Base-by-base conservation (phyloP, 2,888 invertebrate species). In the Polydrusus cervinus region DNA sequence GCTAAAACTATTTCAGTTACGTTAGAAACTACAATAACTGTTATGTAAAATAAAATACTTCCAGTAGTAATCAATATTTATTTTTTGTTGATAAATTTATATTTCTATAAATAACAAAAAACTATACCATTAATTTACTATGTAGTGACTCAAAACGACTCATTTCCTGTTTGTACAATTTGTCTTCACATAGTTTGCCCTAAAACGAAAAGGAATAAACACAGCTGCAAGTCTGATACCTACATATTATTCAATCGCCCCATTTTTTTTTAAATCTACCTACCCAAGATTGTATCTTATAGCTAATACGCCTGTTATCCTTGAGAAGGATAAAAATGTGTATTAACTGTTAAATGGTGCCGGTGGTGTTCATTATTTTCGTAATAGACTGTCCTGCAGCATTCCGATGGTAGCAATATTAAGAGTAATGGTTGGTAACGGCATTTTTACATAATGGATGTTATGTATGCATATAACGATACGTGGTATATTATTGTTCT, bases 301-400 rank as follows among this genome's bases (percentile, higher is more conserved):
- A n/a, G 47, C 53, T 70, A 74, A 74, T 55, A 55, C 49, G 53
- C 70, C 38, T 34, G 74, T 62, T 74, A 49, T 64, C 74, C 74
- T 74, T 74, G 74, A 74, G 43, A 64, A 65, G 53, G 43, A 65
- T 64, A 74, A 74, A 74, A 70, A 64, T 57, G 38, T 72, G 14
- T 30, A 34, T 61, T 71, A 61, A 71, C 64, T 16, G 64, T 71
- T 60, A 51, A 68, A 40, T 45, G 45, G 61, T 61, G 61, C 25
- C 49, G 38, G 61, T 61, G 61, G 40, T 61, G 38, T 69, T 61
- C 61, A 61, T 57, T 66, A 65, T 18, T 65, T 57, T 71, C 65
- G 71, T 47, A 66, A 71, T 71, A 65, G 66, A 65, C 25, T 71
- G 71, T 72, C 66, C 66, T 66, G 55, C 69, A 49, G 60, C 73